These are phyloP conservation scores for Rotaria macrura DNA, from an alignment of 2,888 invertebrate species.

Conservation along the genomic window DNA sequence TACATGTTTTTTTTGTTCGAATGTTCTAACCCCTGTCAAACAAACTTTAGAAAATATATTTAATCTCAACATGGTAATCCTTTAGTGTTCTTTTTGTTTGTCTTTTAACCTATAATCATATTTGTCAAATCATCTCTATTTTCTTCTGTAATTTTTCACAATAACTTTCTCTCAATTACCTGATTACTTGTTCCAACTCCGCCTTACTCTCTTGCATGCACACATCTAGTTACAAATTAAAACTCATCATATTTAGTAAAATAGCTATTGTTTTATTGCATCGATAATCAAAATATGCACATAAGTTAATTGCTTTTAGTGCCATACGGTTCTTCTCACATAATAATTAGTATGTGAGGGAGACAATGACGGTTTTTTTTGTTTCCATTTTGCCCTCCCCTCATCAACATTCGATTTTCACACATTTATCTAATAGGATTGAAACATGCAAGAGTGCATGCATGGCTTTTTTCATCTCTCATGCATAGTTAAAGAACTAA, in stretches of 20 bases:
- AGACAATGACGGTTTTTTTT: not conserved
- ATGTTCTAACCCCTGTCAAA: too few relatives aligned
- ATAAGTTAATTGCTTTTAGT: not conserved
- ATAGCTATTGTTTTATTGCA: not conserved
- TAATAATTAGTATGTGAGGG: conserved; percentile 1
- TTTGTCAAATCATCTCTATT: not conserved
- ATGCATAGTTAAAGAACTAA: not conserved
- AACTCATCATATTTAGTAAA: not conserved
- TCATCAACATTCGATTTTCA: conserved; percentile 8
- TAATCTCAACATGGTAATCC: too few relatives aligned
- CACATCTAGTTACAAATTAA: not conserved
- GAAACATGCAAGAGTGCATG: not conserved
- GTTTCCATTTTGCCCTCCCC: not conserved
- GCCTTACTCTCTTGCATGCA: not conserved
- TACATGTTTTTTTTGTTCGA: too few relatives aligned
- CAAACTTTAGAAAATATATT: too few relatives aligned
- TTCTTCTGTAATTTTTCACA: not conserved
- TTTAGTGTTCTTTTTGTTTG: too few relatives aligned
- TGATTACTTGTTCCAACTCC: not conserved
- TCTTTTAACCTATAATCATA: too few relatives aligned
- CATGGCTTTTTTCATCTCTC: not conserved
- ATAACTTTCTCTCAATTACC: not conserved
- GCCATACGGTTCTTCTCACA: not conserved
- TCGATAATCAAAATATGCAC: not conserved
- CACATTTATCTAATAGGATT: conserved; percentile 1